Base-by-base conservation (phyloP, 2,888 invertebrate genomes). In the Agrotis ipsilon region DNA sequence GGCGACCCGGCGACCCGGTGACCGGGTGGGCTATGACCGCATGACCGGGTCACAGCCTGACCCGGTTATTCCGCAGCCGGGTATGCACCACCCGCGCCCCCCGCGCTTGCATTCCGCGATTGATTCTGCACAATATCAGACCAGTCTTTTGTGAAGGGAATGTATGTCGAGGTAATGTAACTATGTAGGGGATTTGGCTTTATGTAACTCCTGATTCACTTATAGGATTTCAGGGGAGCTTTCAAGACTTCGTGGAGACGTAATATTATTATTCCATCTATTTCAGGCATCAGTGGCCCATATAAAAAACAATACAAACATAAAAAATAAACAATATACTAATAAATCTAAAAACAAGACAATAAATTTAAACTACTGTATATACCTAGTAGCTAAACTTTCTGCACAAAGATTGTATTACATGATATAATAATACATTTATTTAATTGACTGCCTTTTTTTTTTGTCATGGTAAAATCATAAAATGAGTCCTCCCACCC, bases 31-130 rank as follows among this genome's bases (percentile, higher is more conserved):
- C 82, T 77, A 60, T 81, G 85, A 92, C 93, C 93, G 90, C 88
- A 89, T 94, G 90, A 94, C 94, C 94, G 89, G 94, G 94, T 92
- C 92, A 89, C 89, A 83, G 68, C 88, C 86, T 89, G 93, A 90
- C 94, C 94, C 89, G 93, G 91, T 93, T 91, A 88, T 83, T 70
- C 77, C 83, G 81, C 86, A 79, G 74, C 88, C 81, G 85, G 83
- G 79, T 83, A 89, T 91, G 89, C 92, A 89, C 81, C 87, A 87
- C 45, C 84, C 79, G n/a, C 83, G 61, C 63, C 66, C 83, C 79
- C 81, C 73, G 67, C 79, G 57, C 85, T 87, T 92, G 92, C 93
- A 93, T 86, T 84, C 81, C 83, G 76, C 91, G 90, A 93, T 93
- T 93, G 92, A 93, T 93, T 93, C 87, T 75, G 70, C 79, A 81